phyloP scores from a whole-genome alignment of 2,113 vertebrate species.

The Pseudorhombus dupliciocellatus region DNA sequence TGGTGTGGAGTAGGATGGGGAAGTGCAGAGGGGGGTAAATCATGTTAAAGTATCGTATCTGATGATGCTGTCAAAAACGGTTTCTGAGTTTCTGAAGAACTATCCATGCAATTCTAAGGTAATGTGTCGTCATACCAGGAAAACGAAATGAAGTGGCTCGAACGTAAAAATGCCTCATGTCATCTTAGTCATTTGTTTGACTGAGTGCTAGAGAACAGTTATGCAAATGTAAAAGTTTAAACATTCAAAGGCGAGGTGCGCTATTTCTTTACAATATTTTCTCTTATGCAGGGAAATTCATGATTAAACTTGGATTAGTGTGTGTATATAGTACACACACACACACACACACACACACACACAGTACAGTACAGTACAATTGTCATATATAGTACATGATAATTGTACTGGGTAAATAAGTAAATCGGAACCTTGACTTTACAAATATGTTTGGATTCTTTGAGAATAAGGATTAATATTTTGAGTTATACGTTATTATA shows the following conservation, averaged over 20 bases:
- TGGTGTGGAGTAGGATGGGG: not conserved
- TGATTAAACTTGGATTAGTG: not conserved
- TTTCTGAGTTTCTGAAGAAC: not conserved
- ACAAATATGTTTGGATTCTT: not conserved
- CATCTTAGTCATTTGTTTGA: not conserved
- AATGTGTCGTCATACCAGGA: not conserved
- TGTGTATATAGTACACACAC: no score
- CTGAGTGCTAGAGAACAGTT: not conserved
- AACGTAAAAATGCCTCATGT: not conserved
- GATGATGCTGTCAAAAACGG: not conserved
- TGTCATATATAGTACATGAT: no score
- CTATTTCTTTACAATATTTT: not conserved
- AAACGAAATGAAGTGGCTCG: not conserved
- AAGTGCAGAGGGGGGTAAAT: not conserved
- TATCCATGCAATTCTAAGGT: not conserved
- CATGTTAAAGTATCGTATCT: not conserved
- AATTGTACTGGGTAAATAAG: not conserved
- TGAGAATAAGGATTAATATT: not conserved
- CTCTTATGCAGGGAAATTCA: not conserved
- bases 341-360: no score
- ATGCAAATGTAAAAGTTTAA: not conserved
- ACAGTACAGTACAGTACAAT: no score
- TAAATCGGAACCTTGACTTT: not conserved
- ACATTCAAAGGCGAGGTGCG: not conserved
- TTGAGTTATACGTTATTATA: not conserved